Evolutionary conservation across 2,888 invertebrate species (phyloP), one percentile per base, ranked within the genome.

Genomic region (Sycophila texana): DNA sequence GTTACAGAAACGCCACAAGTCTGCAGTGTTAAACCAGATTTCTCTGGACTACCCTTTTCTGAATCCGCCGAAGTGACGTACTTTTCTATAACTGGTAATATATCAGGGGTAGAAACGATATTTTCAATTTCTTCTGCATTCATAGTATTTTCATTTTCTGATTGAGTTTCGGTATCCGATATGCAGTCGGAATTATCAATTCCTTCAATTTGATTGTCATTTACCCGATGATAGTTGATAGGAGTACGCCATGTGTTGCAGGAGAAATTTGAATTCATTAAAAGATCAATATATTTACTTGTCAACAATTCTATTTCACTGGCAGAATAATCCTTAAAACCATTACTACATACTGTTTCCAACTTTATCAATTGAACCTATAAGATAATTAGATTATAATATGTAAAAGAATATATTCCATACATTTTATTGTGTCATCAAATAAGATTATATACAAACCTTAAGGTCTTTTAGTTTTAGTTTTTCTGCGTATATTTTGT

Each of bases 321-420:
- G 2, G 83, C 83, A 3, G 83, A 83, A 74, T 83, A 83, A 20
- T 82, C 81, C 30, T 63, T 57, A 26, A 79, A 74, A 39, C 39
- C 39, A 4, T 30, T 58, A 4, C 20, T 55, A 0, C 71, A 72
- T 5, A 84, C 47, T 3, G 65, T 30, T 57, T 84, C 83, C 2
- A 86, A 30, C 39, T 75, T 80, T 67, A 86, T 81, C 14, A 86
- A 75, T 18, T 80, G 58, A 74, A 81, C 81, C 79, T 81, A n/a
- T 39, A 26, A 53, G 72, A 60, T n/a, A 18, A 60, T 26, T 3
- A 26, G 26, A 26, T 26, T 26, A 39, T 39, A 39, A 39, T 39
- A 10, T 10, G 39, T 39, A 39, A 39, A 4, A 7, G 39, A 39
- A 1, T 10, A 0, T 39, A 39, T 39, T 13, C 12, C 7, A 60